Base-by-base conservation (phyloP, 2,888 invertebrate genomes). In the Ophion ventricosus region DNA sequence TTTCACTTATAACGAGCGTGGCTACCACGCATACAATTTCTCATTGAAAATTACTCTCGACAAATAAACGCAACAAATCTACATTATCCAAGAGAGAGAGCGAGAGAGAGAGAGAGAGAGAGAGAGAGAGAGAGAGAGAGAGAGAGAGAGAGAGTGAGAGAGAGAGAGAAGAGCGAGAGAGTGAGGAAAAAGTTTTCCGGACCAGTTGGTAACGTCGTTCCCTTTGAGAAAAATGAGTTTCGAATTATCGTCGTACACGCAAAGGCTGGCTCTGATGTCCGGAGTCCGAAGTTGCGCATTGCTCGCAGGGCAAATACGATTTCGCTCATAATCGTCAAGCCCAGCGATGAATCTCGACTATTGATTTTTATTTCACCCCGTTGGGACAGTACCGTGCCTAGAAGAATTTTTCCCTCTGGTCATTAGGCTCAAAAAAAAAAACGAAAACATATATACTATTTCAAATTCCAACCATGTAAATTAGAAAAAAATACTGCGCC, bases 301-400 rank as follows among this genome's bases (percentile, higher is more conserved):
- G 70, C 84, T 81, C 81, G 70, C 35, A 70, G 17, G 84, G 84
- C 84, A 84, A 84, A 82, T 79, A 79, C 84, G 84, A 84, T 84
- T 84, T 82, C 73, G 29, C 25, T 79, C 26, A 25, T 26, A 59
- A 74, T 70, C 64, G 64, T 72, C 35, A 57, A 40, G n/a, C 54
- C 17, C 56, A 59, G 25, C 43, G 66, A 43, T 25, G 40, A 59
- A 61, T 14, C 66, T 74, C 56, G 72, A 14, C 59, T 84, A 84
- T 84, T 82, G 84, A 84, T 84, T 84, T 84, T 49, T 49, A 10
- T 57, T 70, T 66, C 79, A 49, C 81, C 82, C 75, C 49, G 64
- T 73, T 20, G 14, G 20, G 4, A 56, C 84, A 84, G 84, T 74
- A 23, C 54, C 84, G 84, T 61, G 72, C 20, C 84, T 79, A 76